A percentile compares a stretch with the other conserved stretches of the same genome.
Evolutionary conservation across 2,797 vertebrate genomes (phyloP).

Genomic region (Rhodeus uyekii): DNA sequence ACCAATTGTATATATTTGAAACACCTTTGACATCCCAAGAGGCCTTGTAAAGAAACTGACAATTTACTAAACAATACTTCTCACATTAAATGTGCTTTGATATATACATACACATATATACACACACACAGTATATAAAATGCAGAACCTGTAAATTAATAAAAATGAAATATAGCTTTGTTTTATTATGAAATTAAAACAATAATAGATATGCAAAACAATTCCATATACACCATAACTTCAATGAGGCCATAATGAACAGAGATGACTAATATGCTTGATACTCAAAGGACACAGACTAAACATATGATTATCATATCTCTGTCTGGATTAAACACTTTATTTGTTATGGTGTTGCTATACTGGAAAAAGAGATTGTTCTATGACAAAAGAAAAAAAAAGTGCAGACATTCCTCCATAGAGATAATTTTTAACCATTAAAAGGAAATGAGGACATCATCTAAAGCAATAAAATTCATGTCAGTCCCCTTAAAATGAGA

Average conservation of each 20-base stretch:
- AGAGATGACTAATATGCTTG: background rate
- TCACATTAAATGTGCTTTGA: no score
- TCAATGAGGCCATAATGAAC: background rate
- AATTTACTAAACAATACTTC: no score
- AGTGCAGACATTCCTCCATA: background rate
- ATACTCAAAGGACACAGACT: background rate
- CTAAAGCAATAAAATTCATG: conserved; percentile 20
- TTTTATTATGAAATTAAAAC: background rate
- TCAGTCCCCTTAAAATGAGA: conserved; percentile 24
- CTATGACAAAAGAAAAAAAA: conserved; percentile 13
- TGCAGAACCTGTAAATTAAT: background rate
- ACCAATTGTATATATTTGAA: no score
- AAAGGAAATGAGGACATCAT: conserved; percentile 31
- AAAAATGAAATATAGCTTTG: background rate
- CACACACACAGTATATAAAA: no score
- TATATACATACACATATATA: no score
- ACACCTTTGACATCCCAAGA: no score
- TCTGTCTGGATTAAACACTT: background rate
- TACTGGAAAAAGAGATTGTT: background rate
- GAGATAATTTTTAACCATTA: conserved; percentile 43
- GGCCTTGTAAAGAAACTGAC: no score
- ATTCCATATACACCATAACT: background rate
- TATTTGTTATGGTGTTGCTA: conserved; percentile 1
- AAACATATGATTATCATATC: background rate
- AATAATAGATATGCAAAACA: background rate